Evolutionary conservation across 2,797 vertebrate genomes (phyloP), one percentile per base, ranked within the genome.

Genomic region (Enteromius radiatus): DNA sequence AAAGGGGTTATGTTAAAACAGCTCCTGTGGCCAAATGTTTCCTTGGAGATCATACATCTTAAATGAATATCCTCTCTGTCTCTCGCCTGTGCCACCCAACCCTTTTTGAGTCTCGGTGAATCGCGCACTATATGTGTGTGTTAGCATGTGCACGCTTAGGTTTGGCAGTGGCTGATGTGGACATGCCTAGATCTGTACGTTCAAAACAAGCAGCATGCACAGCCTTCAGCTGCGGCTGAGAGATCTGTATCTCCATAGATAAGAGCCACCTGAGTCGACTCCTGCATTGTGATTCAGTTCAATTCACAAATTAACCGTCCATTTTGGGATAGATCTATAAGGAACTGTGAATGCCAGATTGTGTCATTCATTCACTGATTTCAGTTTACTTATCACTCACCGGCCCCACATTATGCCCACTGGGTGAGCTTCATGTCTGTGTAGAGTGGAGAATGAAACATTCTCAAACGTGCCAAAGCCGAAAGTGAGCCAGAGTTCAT

Each of bases 181-280:
- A 70, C 84, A 82, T 86, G 84, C 83, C 84, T 69, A 65, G 79
- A 87, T 87, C 82, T 85, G 81, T 83, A 76, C 4, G 43, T 59
- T 82, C 43, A 31, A 76, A 78, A 80, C 49, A 80, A 82, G 61
- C 71, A 54, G 43, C 59, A 74, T 64, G 56, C 61, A 73, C 49
- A 83, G 83, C 73, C 81, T 80, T 80, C 47, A 87, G 83, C 80
- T 38, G 31, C 76, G 70, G 52, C 61, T 84, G 64, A 64, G 69
- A 79, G 82, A 82, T 67, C 28, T 0, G 1, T 59, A 68, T 71
- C 75, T 65, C 26, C 43, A 28, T 65, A 41, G 65, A 64, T 49
- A 65, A 71, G 38, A 75, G 36, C 65, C 79, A 45, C 15, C 61
- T 12, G 73, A 77, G 45, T 71, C 23, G 17, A 76, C 45, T 70